These are phyloP conservation scores for Drosophila lacertosa DNA, from an alignment of 1,140 invertebrate genomes.

Conservation along the genomic window DNA sequence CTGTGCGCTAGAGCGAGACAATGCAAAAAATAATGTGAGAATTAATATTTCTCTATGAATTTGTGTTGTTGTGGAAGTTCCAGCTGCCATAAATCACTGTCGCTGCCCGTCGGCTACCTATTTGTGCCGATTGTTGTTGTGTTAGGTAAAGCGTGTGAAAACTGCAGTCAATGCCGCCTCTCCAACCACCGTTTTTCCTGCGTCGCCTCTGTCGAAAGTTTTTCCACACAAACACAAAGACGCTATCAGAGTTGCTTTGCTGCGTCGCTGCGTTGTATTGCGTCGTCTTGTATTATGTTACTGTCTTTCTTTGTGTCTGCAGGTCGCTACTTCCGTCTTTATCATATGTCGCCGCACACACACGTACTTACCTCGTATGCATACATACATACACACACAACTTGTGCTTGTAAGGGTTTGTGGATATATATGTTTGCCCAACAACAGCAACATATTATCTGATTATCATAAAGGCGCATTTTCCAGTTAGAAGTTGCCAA, in stretches of 20 bases:
- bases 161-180: conserved; percentile 60
- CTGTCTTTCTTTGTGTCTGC: conserved; percentile 64
- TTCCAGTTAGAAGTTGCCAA: conserved; percentile 59
- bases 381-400: too few species aligned
- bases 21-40: conserved; percentile 27
- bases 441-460: conserved; percentile 41
- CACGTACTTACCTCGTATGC: conserved; percentile 5
- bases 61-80: conserved; percentile 13
- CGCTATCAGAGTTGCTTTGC: too few species aligned
- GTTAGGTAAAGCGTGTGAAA: conserved; percentile 66
- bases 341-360: conserved; percentile 48
- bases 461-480: conserved; percentile 72
- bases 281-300: conserved; percentile 45
- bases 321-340: conserved; percentile 70
- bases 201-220: conserved; percentile 45
- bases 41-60: conserved; percentile 16
- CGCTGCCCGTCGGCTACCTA: conserved; percentile 40
- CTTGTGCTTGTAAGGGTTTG: not conserved
- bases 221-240: conserved; percentile 38
- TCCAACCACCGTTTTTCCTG: conserved; percentile 73
- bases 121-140: conserved; percentile 31
- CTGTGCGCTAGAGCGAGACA: conserved; percentile 37
- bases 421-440: conserved; percentile 3
- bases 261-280: conserved; percentile 5
- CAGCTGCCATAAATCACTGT: conserved; percentile 54